phyloP scores from a whole-genome alignment of 1,140 invertebrate species.

The Scylla paramamosain region DNA sequence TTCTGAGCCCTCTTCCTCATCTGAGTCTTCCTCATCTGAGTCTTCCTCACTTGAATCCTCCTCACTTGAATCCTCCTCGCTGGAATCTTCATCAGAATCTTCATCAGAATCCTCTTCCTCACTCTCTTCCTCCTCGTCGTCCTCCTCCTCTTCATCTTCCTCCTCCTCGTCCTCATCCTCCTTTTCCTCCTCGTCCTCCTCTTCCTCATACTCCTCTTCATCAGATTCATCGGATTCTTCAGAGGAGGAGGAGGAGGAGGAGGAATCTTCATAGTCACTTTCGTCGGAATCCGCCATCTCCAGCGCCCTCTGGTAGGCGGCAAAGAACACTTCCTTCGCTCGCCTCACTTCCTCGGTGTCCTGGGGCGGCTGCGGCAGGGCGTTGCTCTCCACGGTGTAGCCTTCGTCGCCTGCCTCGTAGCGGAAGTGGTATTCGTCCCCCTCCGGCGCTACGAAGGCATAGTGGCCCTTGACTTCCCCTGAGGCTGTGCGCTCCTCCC shows the following conservation, averaged over 20 bases:
- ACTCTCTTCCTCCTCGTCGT: background rate
- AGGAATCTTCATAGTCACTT: background rate
- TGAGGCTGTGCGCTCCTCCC: slow-evolving; percentile 67
- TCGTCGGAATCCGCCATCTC: slow-evolving; percentile 72
- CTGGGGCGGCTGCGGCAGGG: slow-evolving; percentile 72
- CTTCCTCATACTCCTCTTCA: slow-evolving; percentile 43
- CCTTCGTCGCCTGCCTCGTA: slow-evolving; percentile 80
- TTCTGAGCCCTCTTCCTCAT: background rate
- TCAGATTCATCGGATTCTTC: slow-evolving; percentile 30
- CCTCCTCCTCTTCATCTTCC: slow-evolving; percentile 31
- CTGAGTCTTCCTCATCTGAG: background rate
- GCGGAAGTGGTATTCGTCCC: slow-evolving; percentile 79
- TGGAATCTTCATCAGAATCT: background rate
- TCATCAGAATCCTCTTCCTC: background rate
- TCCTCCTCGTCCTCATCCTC: background rate
- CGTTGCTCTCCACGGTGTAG: slow-evolving; percentile 77
- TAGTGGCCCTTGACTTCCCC: slow-evolving; percentile 80
- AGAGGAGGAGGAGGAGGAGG: background rate
- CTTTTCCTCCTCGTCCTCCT: background rate
- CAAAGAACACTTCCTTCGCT: slow-evolving; percentile 74
- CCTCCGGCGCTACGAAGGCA: slow-evolving; percentile 80
- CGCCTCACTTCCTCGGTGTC: slow-evolving; percentile 76
- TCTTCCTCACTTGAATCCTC: background rate
- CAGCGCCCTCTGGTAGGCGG: slow-evolving; percentile 73
- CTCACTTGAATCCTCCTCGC: background rate